A percentile compares a stretch with the other conserved stretches of the same genome.
phyloP scores from a whole-genome alignment of 1,140 invertebrate genomes.

The Nasonia vitripennis region DNA sequence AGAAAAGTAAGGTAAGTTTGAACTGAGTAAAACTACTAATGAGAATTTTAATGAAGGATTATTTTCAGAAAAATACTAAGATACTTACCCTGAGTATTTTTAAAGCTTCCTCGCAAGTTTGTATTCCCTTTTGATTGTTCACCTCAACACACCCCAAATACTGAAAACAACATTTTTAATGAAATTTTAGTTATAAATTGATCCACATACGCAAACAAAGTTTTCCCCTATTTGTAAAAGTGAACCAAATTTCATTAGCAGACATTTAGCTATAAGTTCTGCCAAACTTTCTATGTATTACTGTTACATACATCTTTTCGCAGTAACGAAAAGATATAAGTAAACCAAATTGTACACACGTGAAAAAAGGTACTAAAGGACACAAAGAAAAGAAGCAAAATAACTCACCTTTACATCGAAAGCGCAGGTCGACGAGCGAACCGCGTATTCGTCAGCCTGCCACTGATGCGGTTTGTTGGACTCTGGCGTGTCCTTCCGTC shows the following conservation, averaged over 20 bases:
- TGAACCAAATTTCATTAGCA: background rate
- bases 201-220: constrained; percentile 5
- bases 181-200: constrained; percentile 18
- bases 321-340: background rate
- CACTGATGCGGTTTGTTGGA: constrained; percentile 97
- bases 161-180: constrained; percentile 73
- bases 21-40: background rate
- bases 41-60: background rate
- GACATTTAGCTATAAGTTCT: background rate
- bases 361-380: background rate
- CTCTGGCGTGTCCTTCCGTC: constrained; percentile 90
- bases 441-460: constrained; percentile 98
- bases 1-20: background rate
- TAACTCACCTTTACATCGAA: constrained; percentile 93
- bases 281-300: background rate
- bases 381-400: background rate
- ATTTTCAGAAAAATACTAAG: background rate
- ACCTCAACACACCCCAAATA: constrained; percentile 99
- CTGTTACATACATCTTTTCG: background rate
- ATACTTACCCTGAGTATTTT: constrained; percentile 91
- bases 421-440: constrained; percentile 95
- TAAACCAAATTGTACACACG: background rate
- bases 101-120: constrained; percentile 98
- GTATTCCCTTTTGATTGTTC: constrained; percentile 99
- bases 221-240: background rate